These are phyloP conservation scores for Neodiprion lecontei DNA, from an alignment of 1,140 invertebrate genomes.

Conservation along the genomic window DNA sequence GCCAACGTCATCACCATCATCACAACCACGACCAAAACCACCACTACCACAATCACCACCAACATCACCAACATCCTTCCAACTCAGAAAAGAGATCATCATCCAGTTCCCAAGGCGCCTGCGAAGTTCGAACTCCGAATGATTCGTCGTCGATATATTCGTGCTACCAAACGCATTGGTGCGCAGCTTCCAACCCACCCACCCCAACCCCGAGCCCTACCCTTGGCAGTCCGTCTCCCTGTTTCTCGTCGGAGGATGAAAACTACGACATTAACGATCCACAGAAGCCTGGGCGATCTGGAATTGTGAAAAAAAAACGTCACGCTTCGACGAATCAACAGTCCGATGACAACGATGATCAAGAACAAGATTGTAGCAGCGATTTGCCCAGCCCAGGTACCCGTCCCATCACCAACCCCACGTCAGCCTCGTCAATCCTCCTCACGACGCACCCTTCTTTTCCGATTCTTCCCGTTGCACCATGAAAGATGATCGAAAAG, in stretches of 20 bases:
- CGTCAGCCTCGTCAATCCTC: conserved; percentile 1
- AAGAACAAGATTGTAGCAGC: conserved; percentile 54
- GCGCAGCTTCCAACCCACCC: conserved; percentile 50
- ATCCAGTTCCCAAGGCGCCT: conserved; percentile 37
- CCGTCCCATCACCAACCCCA: conserved; percentile 49
- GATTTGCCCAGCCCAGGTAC: conserved; percentile 60
- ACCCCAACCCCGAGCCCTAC: conserved; percentile 50
- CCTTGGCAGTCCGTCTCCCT: conserved; percentile 49
- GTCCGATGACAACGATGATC: conserved; percentile 39
- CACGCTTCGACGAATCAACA: conserved; percentile 14
- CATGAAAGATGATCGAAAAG: not conserved
- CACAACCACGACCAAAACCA: conserved; percentile 24
- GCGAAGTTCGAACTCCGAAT: conserved; percentile 37
- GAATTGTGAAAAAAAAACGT: conserved; percentile 8
- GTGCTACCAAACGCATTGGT: conserved; percentile 58
- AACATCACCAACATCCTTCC: conserved; percentile 31
- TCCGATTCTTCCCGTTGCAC: not conserved
- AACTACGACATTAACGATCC: conserved; percentile 28
- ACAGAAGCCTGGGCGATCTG: not conserved
- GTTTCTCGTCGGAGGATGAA: conserved; percentile 45
- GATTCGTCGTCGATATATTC: conserved; percentile 54
- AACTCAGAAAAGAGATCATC: conserved; percentile 39
- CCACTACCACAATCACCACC: conserved; percentile 33
- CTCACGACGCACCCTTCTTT: not conserved
- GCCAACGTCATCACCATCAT: conserved; percentile 27